Conservation (phyloP, 2,888 invertebrate genomes). For the Mythimna vitellina region DNA sequence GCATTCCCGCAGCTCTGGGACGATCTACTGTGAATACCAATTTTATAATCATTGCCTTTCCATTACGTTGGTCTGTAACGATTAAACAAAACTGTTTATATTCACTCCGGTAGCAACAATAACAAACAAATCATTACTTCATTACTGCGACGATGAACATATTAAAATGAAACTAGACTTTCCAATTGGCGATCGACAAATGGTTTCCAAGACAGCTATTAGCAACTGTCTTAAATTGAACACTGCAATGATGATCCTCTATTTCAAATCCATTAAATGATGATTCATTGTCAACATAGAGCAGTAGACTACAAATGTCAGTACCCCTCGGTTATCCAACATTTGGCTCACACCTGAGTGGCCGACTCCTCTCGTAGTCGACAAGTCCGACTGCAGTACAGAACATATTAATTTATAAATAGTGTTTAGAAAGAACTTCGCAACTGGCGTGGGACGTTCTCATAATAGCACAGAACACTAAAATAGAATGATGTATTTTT, state of each 20-base stretch:
- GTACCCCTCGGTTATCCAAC: slow-evolving; percentile 62
- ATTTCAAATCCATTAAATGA: slow-evolving; percentile 53
- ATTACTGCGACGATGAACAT: slow-evolving; percentile 7
- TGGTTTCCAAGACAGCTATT: slow-evolving; percentile 32
- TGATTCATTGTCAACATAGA: slow-evolving; percentile 62
- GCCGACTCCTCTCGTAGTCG: slow-evolving; percentile 20
- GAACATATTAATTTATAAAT: slow-evolving; percentile 61
- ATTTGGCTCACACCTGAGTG: slow-evolving; percentile 73
- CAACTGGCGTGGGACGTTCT: slow-evolving; percentile 73
- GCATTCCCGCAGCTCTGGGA: no score
- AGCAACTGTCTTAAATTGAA: slow-evolving; percentile 25
- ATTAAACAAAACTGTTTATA: slow-evolving; percentile 43
- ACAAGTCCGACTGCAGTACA: slow-evolving; percentile 31
- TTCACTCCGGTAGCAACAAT: slow-evolving; percentile 18
- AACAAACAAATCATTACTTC: slow-evolving; percentile 37
- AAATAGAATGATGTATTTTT: slow-evolving; percentile 70
- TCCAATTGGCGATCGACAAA: slow-evolving; percentile 32
- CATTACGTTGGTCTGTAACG: slow-evolving; percentile 10
- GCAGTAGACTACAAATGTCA: slow-evolving; percentile 62
- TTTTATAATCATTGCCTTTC: slow-evolving; percentile 7
- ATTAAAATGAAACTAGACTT: slow-evolving; percentile 32
- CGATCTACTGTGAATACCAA: background rate
- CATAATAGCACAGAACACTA: slow-evolving; percentile 68
- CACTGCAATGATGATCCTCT: slow-evolving; percentile 30
- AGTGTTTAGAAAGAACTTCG: slow-evolving; percentile 73